A percentile compares a stretch with the other conserved stretches of the same genome.
Conservation (phyloP, 1,140 invertebrate species). For the Metopolophium dirhodum region DNA sequence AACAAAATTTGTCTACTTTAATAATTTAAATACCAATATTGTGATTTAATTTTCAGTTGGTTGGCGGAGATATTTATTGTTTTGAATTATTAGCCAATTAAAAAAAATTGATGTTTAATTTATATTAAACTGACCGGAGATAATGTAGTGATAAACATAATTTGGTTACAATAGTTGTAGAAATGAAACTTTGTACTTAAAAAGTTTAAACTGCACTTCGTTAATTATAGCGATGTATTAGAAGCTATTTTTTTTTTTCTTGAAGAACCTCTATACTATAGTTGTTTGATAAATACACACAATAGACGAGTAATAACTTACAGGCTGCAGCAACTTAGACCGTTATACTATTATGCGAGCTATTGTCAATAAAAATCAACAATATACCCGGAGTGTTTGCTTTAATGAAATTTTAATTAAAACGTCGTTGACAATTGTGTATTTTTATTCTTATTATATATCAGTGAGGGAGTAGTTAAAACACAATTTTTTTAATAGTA, state of each 20-base stretch:
- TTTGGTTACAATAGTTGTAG: not conserved
- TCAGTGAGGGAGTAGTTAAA: not conserved
- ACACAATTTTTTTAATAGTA: not conserved
- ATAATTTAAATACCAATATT: too few species aligned
- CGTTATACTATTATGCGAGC: not conserved
- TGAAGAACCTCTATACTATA: not conserved
- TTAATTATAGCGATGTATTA: conserved; percentile 9
- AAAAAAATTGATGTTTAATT: not conserved
- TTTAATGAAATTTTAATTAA: conserved; percentile 7
- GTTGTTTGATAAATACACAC: conserved; percentile 3
- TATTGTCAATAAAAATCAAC: conserved; percentile 17
- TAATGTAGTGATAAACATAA: not conserved
- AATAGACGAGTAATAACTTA: conserved; percentile 2
- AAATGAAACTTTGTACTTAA: not conserved
- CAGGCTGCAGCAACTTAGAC: not conserved
- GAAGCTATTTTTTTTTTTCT: not conserved
- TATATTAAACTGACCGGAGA: not conserved
- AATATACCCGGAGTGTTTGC: not conserved
- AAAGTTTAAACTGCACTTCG: not conserved
- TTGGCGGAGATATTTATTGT: not conserved
- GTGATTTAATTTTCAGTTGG: not conserved
- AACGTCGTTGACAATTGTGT: not conserved
- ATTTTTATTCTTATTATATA: conserved; percentile 12
- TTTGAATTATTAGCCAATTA: not conserved
- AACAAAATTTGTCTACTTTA: not conserved